These are phyloP conservation scores for Cynoglossus semilaevis DNA, from an alignment of 2,113 vertebrate species.

Conservation along the genomic window DNA sequence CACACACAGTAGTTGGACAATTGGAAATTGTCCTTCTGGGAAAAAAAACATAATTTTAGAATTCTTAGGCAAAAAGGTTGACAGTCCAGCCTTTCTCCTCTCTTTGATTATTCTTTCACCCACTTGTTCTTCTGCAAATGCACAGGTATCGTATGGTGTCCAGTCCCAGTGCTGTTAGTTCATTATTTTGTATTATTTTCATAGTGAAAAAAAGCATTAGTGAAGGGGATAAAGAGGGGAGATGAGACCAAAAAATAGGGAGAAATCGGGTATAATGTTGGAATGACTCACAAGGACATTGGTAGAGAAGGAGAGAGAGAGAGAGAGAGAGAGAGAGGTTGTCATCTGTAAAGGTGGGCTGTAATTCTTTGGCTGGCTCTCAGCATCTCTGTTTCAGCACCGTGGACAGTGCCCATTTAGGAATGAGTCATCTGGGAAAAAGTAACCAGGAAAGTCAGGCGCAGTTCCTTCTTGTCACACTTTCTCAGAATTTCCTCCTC, in stretches of 20 bases:
- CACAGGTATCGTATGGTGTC: conserved; percentile 6
- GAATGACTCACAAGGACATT: conserved; percentile 35
- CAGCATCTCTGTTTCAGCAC: conserved; percentile 32
- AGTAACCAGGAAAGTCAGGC: conserved; percentile 17
- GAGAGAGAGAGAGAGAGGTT: too few species aligned
- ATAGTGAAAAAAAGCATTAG: neutral
- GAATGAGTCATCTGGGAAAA: conserved; percentile 28
- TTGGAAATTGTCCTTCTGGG: too few species aligned
- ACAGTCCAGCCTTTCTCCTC: neutral
- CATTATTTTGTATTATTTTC: conserved; percentile 18
- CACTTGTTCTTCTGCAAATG: neutral
- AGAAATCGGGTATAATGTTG: conserved; percentile 22
- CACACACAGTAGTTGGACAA: conserved; percentile 8
- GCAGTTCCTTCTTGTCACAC: conserved; percentile 15
- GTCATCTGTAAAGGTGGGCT: conserved; percentile 24
- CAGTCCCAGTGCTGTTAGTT: neutral
- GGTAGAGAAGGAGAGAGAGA: conserved; percentile 5
- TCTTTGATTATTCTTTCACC: neutral
- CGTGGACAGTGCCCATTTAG: conserved; percentile 35
- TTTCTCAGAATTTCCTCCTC: conserved; percentile 2
- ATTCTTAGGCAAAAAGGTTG: neutral
- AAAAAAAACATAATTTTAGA: too few species aligned
- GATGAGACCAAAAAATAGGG: conserved; percentile 1
- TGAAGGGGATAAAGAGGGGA: neutral
- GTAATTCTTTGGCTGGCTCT: conserved; percentile 19